Conservation (phyloP, 1,140 invertebrate species). For the Drosophila pallidifrons region DNA sequence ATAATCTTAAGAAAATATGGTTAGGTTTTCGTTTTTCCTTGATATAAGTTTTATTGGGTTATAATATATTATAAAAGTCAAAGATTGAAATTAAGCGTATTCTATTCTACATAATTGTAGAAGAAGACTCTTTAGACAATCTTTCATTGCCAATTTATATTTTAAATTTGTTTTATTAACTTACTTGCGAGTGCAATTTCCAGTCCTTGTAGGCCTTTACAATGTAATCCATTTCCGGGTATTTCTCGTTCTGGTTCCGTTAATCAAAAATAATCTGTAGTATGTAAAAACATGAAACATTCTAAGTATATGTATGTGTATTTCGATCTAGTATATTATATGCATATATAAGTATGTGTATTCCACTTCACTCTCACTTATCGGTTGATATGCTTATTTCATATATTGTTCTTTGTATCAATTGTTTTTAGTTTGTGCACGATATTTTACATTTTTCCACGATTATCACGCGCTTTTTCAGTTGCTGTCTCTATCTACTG, state of each 20-base stretch:
- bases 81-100: too few relatives aligned
- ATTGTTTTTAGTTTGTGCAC: constrained; percentile 44
- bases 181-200: constrained; percentile 83
- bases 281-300: constrained; percentile 58
- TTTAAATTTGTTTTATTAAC: not conserved
- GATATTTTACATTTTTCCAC: constrained; percentile 42
- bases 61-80: too few relatives aligned
- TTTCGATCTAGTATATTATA: not conserved
- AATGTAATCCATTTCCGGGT: constrained; percentile 81
- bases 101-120: too few relatives aligned
- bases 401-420: constrained; percentile 37
- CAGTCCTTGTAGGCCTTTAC: constrained; percentile 84
- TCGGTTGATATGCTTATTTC: constrained; percentile 31
- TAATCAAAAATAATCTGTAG: constrained; percentile 45
- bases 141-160: constrained; percentile 24
- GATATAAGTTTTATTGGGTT: too few relatives aligned
- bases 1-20: too few relatives aligned
- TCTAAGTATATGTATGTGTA: constrained; percentile 43
- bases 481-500: not conserved
- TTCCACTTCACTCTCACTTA: constrained; percentile 45
- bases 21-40: too few relatives aligned
- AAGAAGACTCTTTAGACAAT: constrained; percentile 3
- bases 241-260: constrained; percentile 26
- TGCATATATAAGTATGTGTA: not conserved
- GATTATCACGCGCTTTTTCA: constrained; percentile 30